Evolutionary conservation across 1,140 invertebrate genomes (phyloP).

Genomic region (Parapsyche elsis): DNA sequence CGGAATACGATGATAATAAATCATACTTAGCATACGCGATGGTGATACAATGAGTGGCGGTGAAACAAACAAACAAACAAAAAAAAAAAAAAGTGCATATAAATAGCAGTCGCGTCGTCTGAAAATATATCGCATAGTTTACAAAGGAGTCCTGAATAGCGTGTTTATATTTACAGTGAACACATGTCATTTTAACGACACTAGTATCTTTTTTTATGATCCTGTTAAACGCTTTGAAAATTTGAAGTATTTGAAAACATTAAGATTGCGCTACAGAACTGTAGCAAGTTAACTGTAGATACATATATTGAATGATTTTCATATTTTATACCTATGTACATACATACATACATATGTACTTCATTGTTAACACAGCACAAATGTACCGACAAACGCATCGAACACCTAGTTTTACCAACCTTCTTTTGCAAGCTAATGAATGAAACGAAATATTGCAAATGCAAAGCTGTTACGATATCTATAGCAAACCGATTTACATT

Average conservation of each 20-base stretch:
- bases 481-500: too few relatives aligned
- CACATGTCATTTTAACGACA: constrained; percentile 45
- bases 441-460: too few relatives aligned
- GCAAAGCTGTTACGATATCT: too few relatives aligned
- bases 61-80: too few relatives aligned
- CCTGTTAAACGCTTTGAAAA: constrained; percentile 44
- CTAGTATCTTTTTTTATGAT: constrained; percentile 48
- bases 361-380: too few relatives aligned
- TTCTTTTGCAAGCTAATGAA: too few relatives aligned
- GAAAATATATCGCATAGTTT: constrained; percentile 41
- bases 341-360: too few relatives aligned
- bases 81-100: too few relatives aligned
- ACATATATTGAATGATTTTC: constrained; percentile 2
- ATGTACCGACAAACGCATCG: too few relatives aligned
- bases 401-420: too few relatives aligned
- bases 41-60: too few relatives aligned
- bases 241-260: constrained; percentile 29
- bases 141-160: constrained; percentile 18
- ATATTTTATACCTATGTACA: not conserved
- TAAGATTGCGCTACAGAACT: not conserved
- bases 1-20: not conserved
- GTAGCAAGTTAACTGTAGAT: not conserved
- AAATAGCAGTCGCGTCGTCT: not conserved
- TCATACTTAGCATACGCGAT: too few relatives aligned
- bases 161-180: constrained; percentile 33